These are phyloP conservation scores for Merops nubicus DNA, from an alignment of 2,113 vertebrate species.

Conservation along the genomic window DNA sequence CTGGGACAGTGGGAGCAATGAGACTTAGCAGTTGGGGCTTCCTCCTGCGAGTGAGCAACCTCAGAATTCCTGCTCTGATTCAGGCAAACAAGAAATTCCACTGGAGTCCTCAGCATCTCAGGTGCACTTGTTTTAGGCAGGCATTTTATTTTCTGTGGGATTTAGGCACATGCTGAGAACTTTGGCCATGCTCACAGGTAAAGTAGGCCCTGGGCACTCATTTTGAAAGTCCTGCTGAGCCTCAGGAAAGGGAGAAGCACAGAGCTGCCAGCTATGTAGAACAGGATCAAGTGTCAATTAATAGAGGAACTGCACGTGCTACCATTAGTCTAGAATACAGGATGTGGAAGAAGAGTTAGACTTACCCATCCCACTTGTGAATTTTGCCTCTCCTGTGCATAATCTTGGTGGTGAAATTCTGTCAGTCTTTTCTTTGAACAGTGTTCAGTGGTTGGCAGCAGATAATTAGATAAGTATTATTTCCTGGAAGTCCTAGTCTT, in stretches of 20 bases:
- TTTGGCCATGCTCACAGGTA: background rate
- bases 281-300: background rate
- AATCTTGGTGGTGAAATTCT: background rate
- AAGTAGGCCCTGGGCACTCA: background rate
- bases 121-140: background rate
- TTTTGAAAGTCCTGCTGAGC: background rate
- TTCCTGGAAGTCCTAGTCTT: slow-evolving; percentile 23
- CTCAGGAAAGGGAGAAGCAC: background rate
- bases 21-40: background rate
- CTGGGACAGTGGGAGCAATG: background rate
- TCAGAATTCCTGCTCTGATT: background rate
- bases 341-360: background rate
- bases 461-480: slow-evolving; percentile 16
- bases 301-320: background rate
- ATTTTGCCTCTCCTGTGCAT: background rate
- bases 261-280: background rate
- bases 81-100: background rate
- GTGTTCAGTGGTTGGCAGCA: background rate
- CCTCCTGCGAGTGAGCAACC: background rate
- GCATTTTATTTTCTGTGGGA: background rate
- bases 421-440: background rate
- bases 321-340: background rate
- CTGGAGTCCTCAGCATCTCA: background rate
- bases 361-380: background rate
- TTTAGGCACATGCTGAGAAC: background rate